Conservation (phyloP, 2,797 vertebrate genomes). For the Myiotriccus ornatus region DNA sequence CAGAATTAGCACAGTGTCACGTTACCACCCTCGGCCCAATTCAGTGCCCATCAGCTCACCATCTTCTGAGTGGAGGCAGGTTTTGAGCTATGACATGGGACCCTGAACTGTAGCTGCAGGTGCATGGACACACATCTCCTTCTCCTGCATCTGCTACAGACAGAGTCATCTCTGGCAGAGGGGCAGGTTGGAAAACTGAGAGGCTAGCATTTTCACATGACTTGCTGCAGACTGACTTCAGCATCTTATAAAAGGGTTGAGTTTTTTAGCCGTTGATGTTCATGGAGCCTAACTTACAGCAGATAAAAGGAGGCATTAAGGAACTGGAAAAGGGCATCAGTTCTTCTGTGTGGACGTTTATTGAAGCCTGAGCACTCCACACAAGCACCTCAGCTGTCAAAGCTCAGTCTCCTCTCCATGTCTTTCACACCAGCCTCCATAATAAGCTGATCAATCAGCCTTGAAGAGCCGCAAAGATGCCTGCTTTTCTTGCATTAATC, state of each 20-base stretch:
- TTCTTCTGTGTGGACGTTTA: neutral
- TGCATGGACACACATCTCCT: neutral
- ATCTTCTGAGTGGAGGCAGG: neutral
- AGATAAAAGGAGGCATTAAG: neutral
- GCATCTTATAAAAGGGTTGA: neutral
- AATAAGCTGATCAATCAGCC: neutral
- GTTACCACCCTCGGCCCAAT: neutral
- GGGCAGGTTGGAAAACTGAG: neutral
- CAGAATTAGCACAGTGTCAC: neutral
- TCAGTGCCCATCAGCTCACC: neutral
- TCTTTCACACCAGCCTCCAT: neutral
- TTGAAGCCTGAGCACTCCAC: neutral
- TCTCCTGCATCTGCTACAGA: neutral
- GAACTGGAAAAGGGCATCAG: neutral
- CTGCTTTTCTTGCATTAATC: neutral
- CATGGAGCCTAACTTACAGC: neutral
- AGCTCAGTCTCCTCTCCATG: neutral
- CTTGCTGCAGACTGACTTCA: neutral
- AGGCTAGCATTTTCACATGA: neutral
- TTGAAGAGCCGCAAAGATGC: neutral
- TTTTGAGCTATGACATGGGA: fast-evolving
- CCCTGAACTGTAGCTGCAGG: neutral
- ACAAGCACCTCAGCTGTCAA: neutral
- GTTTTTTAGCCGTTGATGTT: neutral
- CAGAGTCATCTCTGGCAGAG: neutral